phyloP scores from a whole-genome alignment of 2,797 vertebrate genomes.

The Diglossa cyanea region DNA sequence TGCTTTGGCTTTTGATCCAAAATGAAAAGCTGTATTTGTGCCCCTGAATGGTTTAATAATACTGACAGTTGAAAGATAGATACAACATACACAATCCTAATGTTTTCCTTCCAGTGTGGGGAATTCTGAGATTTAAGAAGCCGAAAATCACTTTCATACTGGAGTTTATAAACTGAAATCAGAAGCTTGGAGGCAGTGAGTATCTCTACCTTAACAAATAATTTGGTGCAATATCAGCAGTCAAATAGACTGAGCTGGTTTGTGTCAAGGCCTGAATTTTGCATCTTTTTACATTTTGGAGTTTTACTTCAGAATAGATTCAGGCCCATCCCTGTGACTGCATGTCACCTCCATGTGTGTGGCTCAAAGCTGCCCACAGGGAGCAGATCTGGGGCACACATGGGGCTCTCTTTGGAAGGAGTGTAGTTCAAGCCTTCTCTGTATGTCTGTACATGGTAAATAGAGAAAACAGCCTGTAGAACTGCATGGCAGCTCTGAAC shows the following conservation, averaged over 20 bases:
- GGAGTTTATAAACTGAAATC: neutral
- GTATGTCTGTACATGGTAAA: neutral
- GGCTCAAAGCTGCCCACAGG: neutral
- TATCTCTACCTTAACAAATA: neutral
- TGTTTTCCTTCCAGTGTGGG: neutral
- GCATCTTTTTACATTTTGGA: neutral
- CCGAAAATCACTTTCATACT: neutral
- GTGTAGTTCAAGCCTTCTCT: neutral
- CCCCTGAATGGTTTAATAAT: neutral
- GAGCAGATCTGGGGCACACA: accelerated
- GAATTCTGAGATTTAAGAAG: conserved; percentile 25
- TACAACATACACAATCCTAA: neutral
- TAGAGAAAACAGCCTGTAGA: neutral
- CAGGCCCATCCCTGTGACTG: neutral
- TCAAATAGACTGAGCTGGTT: neutral
- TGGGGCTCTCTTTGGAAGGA: neutral
- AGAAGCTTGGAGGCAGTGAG: conserved; percentile 3
- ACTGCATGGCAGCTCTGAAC: neutral
- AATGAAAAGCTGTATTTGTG: neutral
- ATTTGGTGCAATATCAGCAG: neutral
- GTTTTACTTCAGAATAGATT: neutral
- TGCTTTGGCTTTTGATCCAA: neutral
- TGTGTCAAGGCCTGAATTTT: neutral
- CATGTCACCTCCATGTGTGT: neutral
- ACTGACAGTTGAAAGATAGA: neutral